Evolutionary conservation across 2,797 vertebrate genomes (phyloP).

Genomic region (Nasua narica): DNA sequence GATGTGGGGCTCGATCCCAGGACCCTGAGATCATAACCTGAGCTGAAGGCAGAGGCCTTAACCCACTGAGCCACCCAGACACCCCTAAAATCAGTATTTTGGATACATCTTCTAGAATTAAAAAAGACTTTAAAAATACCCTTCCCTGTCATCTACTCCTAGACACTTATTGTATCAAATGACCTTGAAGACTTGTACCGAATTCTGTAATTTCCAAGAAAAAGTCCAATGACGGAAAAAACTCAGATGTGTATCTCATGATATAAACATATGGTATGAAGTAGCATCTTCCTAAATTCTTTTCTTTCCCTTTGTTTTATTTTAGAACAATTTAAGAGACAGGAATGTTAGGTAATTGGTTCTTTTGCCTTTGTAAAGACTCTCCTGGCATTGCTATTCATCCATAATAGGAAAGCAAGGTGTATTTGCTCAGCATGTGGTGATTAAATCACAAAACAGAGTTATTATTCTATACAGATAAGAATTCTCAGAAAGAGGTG

Average conservation of each 20-base stretch:
- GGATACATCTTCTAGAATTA: neutral
- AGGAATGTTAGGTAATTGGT: neutral
- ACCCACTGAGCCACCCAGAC: too few relatives aligned
- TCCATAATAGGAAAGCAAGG: constrained; percentile 14
- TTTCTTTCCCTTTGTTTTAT: neutral
- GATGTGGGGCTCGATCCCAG: too few relatives aligned
- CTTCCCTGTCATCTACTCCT: neutral
- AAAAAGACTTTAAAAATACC: neutral
- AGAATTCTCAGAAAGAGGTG: neutral
- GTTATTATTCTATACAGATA: constrained; percentile 1
- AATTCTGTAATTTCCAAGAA: neutral
- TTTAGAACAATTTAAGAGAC: neutral
- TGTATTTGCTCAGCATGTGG: neutral
- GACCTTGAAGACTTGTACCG: neutral
- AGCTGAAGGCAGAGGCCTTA: too few relatives aligned
- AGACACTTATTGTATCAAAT: neutral
- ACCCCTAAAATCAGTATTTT: constrained; percentile 20
- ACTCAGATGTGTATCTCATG: neutral
- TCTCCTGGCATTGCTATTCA: neutral
- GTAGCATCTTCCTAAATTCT: neutral
- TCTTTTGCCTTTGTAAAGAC: neutral
- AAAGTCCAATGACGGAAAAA: neutral
- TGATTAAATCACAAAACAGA: constrained; percentile 38
- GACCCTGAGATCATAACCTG: too few relatives aligned
- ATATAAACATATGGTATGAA: neutral